Base-by-base conservation (phyloP, 1,140 invertebrate species). In the Caenorhabditis brenneri region DNA sequence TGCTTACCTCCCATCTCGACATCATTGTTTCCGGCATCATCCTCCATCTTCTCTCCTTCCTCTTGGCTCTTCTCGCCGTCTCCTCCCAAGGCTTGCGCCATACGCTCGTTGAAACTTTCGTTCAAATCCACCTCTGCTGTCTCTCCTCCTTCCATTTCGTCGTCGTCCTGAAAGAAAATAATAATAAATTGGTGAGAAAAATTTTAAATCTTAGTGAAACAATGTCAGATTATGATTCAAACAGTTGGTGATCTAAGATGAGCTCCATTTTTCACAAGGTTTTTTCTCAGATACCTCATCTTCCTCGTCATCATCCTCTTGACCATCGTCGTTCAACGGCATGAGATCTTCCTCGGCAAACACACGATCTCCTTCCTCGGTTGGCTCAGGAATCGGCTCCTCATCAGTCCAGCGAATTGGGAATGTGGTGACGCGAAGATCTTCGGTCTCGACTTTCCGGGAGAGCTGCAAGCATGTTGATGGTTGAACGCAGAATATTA, bases 361-460 rank as follows among this genome's bases (percentile, higher is more conserved):
- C 10, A 51, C 53, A 27, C 22, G 24, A 3, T 60, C 53, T 29
- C 36, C 83, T 31, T 79, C 80, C 0, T 24, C 36, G 2, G 24
- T 60, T 19, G 80, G 74, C 7, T 79, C 46, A 7, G 88, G 87
- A 16, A 79, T 39, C 16, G 33, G 46, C 24, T 81, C 42, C 24
- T 80, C 84, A 16, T 89, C 88, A 31, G 86, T 86, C 88, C 88
- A 89, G 33, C 88, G 88, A 81, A 89, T 89, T 10, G 88, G 65
- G 58, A 87, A 87, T 12, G 80, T 86, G 10, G 87, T 89, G 15
- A 89, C 88, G 4, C 88, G 86, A n/a, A 88, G 69, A 65, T 88
- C 88, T 7, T 88, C 87, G 1, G 53, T 81, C 22, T 82, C 79
- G n/a, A 88, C 85, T 22, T 84, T 88, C 4, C 87, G 80, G 12